phyloP scores from a whole-genome alignment of 2,888 invertebrate genomes.

The Coenonympha arcania region DNA sequence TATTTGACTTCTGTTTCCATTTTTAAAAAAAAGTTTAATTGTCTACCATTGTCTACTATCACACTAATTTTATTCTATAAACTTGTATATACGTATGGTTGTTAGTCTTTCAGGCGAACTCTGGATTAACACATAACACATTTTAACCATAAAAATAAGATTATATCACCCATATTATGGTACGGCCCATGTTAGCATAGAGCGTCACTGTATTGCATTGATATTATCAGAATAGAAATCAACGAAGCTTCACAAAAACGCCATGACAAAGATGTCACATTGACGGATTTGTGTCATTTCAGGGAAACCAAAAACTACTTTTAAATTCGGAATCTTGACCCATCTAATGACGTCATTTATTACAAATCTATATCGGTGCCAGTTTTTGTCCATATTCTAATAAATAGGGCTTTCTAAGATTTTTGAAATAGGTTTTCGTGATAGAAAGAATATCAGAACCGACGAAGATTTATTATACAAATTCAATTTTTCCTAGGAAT shows the following conservation, averaged over 20 bases:
- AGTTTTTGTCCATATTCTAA: conserved; percentile 16
- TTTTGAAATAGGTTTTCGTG: background rate
- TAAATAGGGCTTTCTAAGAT: conserved; percentile 1
- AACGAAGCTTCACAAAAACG: conserved; percentile 12
- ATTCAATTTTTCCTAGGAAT: no score
- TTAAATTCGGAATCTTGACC: conserved; percentile 9
- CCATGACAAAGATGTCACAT: conserved; percentile 23
- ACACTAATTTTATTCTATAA: no score
- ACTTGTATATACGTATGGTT: no score
- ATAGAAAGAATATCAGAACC: background rate
- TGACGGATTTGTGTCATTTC: conserved; percentile 43
- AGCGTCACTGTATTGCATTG: no score
- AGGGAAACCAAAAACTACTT: conserved; percentile 12
- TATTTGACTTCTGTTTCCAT: conserved; percentile 25
- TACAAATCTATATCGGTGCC: conserved; percentile 20
- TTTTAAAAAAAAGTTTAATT: conserved; percentile 14
- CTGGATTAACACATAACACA: no score
- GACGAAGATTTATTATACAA: no score
- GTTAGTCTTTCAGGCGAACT: no score
- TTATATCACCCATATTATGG: no score
- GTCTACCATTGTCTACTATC: no score
- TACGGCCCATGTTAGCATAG: no score
- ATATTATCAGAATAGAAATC: conserved; percentile 3
- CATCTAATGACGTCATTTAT: conserved; percentile 25
- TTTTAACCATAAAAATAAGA: no score